Conservation (phyloP, 1,140 invertebrate species). For the Halictus rubicundus region DNA sequence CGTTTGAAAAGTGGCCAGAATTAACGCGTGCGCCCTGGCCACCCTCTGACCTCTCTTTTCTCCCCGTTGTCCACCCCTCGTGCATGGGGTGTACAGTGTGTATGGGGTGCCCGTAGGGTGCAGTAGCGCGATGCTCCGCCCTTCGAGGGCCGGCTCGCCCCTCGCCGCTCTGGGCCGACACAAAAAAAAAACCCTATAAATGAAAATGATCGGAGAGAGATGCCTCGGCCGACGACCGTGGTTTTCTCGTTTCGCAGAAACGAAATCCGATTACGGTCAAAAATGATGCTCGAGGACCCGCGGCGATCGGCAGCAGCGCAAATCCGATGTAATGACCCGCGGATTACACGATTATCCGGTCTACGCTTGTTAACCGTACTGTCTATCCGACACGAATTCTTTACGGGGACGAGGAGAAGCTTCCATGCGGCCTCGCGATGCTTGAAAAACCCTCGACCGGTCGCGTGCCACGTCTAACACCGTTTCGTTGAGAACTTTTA, state of each 20-base stretch:
- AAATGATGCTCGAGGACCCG: conserved; percentile 20
- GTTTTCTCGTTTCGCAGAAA: conserved; percentile 52
- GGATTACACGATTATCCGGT: conserved; percentile 27
- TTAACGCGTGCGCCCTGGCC: conserved; percentile 71
- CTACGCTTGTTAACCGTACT: not conserved
- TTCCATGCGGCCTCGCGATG: too few species aligned
- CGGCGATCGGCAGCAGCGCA: not conserved
- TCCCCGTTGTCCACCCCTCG: conserved; percentile 19
- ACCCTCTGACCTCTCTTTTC: conserved; percentile 31
- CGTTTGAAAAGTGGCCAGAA: conserved; percentile 76
- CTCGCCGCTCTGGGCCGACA: conserved; percentile 42
- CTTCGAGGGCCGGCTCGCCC: conserved; percentile 43
- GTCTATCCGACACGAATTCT: not conserved
- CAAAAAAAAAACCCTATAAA: conserved; percentile 69
- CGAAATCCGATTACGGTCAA: conserved; percentile 66
- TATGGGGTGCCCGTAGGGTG: conserved; percentile 39
- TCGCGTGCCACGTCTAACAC: too few species aligned
- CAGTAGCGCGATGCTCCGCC: conserved; percentile 45
- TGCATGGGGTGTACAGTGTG: conserved; percentile 26
- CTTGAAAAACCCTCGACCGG: too few species aligned
- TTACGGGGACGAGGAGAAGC: not conserved
- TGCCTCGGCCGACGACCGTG: not conserved
- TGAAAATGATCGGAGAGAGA: conserved; percentile 59
- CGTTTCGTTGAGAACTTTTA: too few species aligned
- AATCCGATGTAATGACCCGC: conserved; percentile 28